A percentile compares a stretch with the other conserved stretches of the same genome.
phyloP scores from a whole-genome alignment of 2,113 vertebrate species.

The Prionailurus viverrinus region DNA sequence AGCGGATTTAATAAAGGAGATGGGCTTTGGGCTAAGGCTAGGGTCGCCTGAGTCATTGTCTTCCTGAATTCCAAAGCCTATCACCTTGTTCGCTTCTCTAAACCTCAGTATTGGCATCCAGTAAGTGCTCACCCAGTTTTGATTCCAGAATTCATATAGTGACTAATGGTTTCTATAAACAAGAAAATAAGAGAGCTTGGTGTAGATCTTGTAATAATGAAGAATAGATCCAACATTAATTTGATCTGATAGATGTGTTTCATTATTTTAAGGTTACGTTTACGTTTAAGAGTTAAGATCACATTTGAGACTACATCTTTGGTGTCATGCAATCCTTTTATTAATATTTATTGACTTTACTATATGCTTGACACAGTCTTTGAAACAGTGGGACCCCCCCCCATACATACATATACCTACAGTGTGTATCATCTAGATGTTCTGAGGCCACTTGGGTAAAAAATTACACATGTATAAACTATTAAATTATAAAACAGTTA shows the following conservation, averaged over 20 bases:
- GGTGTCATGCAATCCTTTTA: neutral
- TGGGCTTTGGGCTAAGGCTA: neutral
- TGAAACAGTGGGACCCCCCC: neutral
- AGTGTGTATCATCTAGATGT: neutral
- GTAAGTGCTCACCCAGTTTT: neutral
- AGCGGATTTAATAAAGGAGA: neutral
- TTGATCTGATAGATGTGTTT: neutral
- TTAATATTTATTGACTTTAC: neutral
- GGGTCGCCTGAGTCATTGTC: neutral
- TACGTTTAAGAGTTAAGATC: neutral
- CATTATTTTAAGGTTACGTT: constrained; percentile 23
- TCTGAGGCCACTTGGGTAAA: neutral
- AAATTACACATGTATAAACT: neutral
- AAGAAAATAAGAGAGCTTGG: neutral
- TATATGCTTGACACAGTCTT: neutral
- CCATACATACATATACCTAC: neutral
- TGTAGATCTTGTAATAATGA: neutral
- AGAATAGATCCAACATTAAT: neutral
- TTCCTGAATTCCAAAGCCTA: neutral
- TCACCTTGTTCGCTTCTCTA: neutral
- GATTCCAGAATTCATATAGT: neutral
- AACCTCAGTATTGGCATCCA: neutral
- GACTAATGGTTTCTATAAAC: neutral
- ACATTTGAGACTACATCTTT: neutral
- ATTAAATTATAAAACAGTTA: neutral